Evolutionary conservation across 2,797 vertebrate species (phyloP).

Genomic region (Nasua narica): DNA sequence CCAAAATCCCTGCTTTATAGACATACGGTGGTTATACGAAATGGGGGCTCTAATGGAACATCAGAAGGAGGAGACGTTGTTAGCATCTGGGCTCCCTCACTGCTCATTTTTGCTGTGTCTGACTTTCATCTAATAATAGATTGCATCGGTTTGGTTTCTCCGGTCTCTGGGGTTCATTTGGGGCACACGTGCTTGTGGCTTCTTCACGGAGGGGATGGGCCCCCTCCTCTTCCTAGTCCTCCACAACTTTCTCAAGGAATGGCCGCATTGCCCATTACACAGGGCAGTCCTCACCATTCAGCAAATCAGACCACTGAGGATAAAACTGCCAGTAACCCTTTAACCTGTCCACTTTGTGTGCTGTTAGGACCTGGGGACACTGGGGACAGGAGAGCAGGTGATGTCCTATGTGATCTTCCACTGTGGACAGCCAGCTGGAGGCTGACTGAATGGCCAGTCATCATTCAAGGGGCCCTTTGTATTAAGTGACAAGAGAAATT

Average conservation of each 20-base stretch:
- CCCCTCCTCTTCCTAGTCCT: background rate
- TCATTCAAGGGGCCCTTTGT: background rate
- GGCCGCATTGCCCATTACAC: background rate
- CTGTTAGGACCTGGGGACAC: background rate
- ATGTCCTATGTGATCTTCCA: background rate
- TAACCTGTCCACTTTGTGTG: background rate
- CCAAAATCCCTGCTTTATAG: background rate
- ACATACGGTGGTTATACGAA: background rate
- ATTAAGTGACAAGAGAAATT: background rate
- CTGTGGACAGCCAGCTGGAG: background rate
- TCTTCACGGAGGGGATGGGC: background rate
- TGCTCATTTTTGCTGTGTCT: background rate
- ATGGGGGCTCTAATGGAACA: background rate
- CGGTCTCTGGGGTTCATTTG: background rate
- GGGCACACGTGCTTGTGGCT: background rate
- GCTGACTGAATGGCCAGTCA: background rate
- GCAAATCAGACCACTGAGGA: background rate
- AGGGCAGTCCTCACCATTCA: background rate
- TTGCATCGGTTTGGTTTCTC: background rate
- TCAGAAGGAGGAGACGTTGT: rapidly evolving
- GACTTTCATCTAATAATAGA: background rate
- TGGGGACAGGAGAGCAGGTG: background rate
- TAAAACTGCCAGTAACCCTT: background rate
- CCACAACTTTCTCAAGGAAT: background rate
- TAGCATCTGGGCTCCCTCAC: background rate